Evolutionary conservation across 2,797 vertebrate species (phyloP).

Genomic region (Allobates femoralis): DNA sequence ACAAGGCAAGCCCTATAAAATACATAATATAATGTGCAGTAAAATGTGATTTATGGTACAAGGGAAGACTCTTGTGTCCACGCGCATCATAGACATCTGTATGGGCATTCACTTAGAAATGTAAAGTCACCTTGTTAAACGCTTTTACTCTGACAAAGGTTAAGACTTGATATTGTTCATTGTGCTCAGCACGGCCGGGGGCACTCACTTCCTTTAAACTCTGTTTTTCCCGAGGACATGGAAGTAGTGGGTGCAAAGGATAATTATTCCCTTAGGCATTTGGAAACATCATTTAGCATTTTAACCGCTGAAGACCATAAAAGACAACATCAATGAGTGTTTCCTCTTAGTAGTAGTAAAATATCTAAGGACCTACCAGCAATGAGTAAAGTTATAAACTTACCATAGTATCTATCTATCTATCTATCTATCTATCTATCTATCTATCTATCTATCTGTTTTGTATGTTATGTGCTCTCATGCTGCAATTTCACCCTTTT

Average conservation of each 20-base stretch:
- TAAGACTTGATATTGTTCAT: background rate
- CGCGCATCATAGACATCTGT: background rate
- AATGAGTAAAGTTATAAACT: background rate
- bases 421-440: background rate
- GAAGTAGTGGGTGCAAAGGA: conserved; percentile 36
- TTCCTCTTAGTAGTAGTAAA: background rate
- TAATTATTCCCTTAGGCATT: conserved; percentile 19
- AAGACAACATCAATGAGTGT: background rate
- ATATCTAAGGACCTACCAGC: background rate
- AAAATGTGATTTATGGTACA: background rate
- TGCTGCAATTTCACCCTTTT: no score
- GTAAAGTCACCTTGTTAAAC: conserved; percentile 14
- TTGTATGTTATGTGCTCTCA: background rate
- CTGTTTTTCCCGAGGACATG: background rate
- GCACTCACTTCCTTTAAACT: background rate
- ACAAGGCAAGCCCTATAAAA: background rate
- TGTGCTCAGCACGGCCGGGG: background rate
- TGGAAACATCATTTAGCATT: conserved; percentile 18
- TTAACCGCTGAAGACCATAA: background rate
- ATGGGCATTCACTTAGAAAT: background rate
- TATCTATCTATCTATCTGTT: background rate
- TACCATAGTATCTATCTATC: background rate
- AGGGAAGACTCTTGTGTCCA: background rate
- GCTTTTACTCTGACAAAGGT: conserved; percentile 20
- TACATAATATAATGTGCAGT: background rate